Base-by-base conservation (phyloP, 2,888 invertebrate species). In the Aquatica leii region DNA sequence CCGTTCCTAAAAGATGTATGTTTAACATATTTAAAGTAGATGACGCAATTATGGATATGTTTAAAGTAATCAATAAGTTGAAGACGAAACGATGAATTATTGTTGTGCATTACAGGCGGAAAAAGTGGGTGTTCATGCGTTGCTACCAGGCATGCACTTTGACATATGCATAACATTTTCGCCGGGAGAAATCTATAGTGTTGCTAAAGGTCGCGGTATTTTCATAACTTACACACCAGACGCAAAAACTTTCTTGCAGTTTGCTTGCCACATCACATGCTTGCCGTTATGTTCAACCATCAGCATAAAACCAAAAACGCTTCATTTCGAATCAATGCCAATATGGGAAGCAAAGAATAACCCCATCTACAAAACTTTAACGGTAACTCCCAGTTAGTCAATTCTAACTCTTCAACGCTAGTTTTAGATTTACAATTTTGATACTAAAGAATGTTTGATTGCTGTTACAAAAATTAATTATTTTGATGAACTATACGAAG, bases 91-190 rank as follows among this genome's bases (percentile, higher is more conserved):
- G n/a, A n/a, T n/a, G n/a, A n/a, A n/a, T n/a, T n/a, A n/a, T n/a
- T n/a, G n/a, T n/a, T n/a, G n/a, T n/a, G n/a, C n/a, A n/a, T 50
- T 57, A 3, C 12, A 65, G 60, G 52, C 60, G 5, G 69, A 70
- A 21, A 61, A 63, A 0, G 59, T 69, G 11, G 70, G 63, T 11
- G 57, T 65, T 17, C 63, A 64, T 18, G 31, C 56, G 1, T 20
- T 68, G 11, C 24, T 63, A n/a, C 69, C 71, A 3, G 73, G 73
- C 6, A 41, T 71, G 21, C 52, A 57, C 1, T 62, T 70, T 1
- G 31, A 35, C 11, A n/a, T 69, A 5, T 55, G 46, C 0, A 37
- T 72, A n/a, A 67, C 53, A 15, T 70, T 72, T 46, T 43, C 43
- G 2, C 67, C 72, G 0, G 41, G 51, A 5, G 18, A 59, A 0